phyloP scores from a whole-genome alignment of 2,888 invertebrate genomes.

The Pristionchus arcanus region DNA sequence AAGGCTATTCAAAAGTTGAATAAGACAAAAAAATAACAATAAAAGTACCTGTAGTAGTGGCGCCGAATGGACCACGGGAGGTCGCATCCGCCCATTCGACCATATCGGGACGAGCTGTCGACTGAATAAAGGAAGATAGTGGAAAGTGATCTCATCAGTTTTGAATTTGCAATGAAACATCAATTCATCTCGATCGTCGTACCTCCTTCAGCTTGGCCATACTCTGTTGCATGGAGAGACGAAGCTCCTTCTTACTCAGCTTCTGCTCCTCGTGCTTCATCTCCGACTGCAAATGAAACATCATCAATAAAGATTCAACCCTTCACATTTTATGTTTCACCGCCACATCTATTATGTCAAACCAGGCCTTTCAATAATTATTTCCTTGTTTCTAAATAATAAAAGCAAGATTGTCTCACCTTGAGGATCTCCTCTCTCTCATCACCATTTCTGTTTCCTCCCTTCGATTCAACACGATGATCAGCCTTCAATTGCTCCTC shows the following conservation, averaged over 20 bases:
- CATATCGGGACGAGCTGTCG: conserved; percentile 94
- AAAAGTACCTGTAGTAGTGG: no score
- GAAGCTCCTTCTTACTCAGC: conserved; percentile 94
- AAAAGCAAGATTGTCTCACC: not conserved
- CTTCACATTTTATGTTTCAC: not conserved
- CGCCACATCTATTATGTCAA: not conserved
- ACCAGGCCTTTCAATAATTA: not conserved
- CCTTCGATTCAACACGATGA: conserved; percentile 29
- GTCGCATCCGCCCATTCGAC: conserved; percentile 99
- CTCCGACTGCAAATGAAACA: conserved; percentile 78
- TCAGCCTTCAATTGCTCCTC: conserved; percentile 56
- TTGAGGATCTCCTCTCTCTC: conserved; percentile 52
- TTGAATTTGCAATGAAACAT: no score
- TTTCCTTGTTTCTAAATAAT: not conserved
- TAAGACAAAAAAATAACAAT: no score
- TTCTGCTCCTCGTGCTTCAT: conserved; percentile 81
- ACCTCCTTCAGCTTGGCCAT: conserved; percentile 97
- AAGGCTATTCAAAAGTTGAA: no score
- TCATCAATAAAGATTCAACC: not conserved
- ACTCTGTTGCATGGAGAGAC: conserved; percentile 93
- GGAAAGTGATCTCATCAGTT: not conserved
- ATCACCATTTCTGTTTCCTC: conserved; percentile 5
- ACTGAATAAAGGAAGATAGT: conserved; percentile 68
- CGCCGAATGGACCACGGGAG: conserved; percentile 95
- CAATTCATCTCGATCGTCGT: not conserved